Percentiles rank a stretch among this genome's conserved stretches.
Evolutionary conservation across 2,797 vertebrate genomes (phyloP).

Genomic region (Acipenser transmontanus): DNA sequence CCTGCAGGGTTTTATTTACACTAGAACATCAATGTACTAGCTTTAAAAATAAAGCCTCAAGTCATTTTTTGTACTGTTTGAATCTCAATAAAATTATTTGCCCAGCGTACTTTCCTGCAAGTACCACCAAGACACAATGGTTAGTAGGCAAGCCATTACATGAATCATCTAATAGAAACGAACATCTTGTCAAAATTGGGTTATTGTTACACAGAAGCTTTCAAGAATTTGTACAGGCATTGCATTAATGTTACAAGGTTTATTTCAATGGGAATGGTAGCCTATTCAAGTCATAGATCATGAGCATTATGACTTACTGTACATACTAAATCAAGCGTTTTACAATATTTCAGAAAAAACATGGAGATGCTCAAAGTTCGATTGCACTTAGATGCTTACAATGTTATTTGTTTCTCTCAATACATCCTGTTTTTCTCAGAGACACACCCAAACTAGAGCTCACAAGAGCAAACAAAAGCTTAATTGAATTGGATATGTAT

Average conservation of each 20-base stretch:
- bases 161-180: constrained; percentile 41
- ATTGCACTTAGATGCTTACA: neutral
- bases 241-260: neutral
- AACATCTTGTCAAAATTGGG: constrained; percentile 39
- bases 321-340: neutral
- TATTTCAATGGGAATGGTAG: neutral
- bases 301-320: neutral
- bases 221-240: neutral
- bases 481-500: neutral
- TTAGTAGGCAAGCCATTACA: constrained; percentile 39
- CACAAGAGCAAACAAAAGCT: neutral
- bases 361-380: neutral
- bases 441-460: neutral
- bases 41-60: constrained; percentile 48
- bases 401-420: neutral
- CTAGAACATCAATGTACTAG: constrained; percentile 47
- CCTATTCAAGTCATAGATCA: constrained; percentile 6
- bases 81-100: constrained; percentile 42
- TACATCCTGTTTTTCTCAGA: neutral
- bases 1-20: constrained; percentile 61
- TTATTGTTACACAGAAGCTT: constrained; percentile 31
- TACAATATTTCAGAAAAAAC: neutral
- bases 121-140: constrained; percentile 25
- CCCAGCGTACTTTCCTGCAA: constrained; percentile 30
- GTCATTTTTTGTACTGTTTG: constrained; percentile 39